These are phyloP conservation scores for Eucidaris tribuloides DNA, from an alignment of 35 echinoderm and acorn worm genomes.

Conservation along the genomic window DNA sequence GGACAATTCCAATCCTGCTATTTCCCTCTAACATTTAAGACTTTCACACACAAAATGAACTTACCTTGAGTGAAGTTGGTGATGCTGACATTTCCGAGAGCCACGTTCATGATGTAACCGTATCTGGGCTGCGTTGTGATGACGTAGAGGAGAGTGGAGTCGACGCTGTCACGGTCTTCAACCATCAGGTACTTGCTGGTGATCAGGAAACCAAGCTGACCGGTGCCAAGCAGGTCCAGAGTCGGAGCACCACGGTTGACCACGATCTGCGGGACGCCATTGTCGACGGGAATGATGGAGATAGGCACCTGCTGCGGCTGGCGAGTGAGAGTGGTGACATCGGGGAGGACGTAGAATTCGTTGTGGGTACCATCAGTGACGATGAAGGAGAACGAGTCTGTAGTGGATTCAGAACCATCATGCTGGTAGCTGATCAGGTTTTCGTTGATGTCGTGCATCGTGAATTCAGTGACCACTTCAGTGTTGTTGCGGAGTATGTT, in stretches of 20 bases:
- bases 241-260: conserved; percentile 94
- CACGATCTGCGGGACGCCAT: conserved; percentile 89
- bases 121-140: conserved; percentile 78
- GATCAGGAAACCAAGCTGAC: conserved; percentile 84
- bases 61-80: conserved; percentile 98
- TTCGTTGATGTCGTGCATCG: conserved; percentile 90
- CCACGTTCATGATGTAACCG: conserved; percentile 88
- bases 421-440: conserved; percentile 99
- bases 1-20: too few relatives aligned
- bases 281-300: conserved; percentile 79
- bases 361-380: conserved; percentile 93
- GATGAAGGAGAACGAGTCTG: conserved; percentile 97
- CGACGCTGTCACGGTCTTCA: conserved; percentile 91
- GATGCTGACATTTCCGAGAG: conserved; percentile 84
- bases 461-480: conserved; percentile 68
- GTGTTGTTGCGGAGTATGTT: conserved; percentile 87
- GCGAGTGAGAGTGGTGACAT: conserved; percentile 60
- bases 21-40: not conserved
- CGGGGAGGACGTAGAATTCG: conserved; percentile 83
- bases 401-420: conserved; percentile 77
- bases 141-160: conserved; percentile 59
- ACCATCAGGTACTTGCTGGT: conserved; percentile 96
- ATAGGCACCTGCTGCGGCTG: conserved; percentile 82
- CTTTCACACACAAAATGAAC: not conserved
- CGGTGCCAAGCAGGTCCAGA: conserved; percentile 59